Percentiles rank a stretch among this genome's conserved stretches.
phyloP scores from a whole-genome alignment of 2,797 vertebrate species.

The Danio kyathit region DNA sequence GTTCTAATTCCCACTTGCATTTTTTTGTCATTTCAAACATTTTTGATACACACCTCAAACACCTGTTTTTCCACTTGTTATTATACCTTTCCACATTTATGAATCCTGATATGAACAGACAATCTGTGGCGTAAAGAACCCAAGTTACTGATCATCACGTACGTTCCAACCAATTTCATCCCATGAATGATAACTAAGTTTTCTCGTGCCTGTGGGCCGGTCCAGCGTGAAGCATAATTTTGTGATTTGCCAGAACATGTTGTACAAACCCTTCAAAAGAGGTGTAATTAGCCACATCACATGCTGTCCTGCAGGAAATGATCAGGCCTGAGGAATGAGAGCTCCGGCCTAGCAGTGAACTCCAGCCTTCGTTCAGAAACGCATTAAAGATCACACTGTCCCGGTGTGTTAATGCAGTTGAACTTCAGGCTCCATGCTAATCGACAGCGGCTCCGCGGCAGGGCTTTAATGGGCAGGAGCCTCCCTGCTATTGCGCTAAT shows the following conservation, averaged over 20 bases:
- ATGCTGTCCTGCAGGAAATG: constrained; percentile 48
- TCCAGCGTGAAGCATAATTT: constrained; percentile 65
- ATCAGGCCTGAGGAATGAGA: constrained; percentile 34
- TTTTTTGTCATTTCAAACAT: neutral
- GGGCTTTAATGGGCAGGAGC: constrained; percentile 48
- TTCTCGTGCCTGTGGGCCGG: constrained; percentile 60
- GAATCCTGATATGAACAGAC: neutral
- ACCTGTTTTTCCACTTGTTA: neutral
- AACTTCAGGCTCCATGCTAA: constrained; percentile 39
- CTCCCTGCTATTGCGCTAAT: constrained; percentile 54
- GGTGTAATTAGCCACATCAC: constrained; percentile 70
- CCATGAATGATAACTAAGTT: constrained; percentile 63
- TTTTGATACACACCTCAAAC: neutral
- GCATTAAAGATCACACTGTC: constrained; percentile 37
- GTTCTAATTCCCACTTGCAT: neutral
- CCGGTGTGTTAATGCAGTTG: constrained; percentile 46
- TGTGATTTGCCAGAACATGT: constrained; percentile 60
- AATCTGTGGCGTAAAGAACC: neutral
- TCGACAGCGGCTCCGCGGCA: constrained; percentile 18
- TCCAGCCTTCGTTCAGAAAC: constrained; percentile 33
- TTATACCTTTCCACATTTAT: constrained; percentile 19
- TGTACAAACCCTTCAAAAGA: constrained; percentile 62
- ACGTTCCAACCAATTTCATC: constrained; percentile 60
- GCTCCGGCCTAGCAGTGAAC: constrained; percentile 37
- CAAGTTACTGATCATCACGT: constrained; percentile 49